Conservation (phyloP, 92 coral and sea anemone genomes). For the Porites cylindrica region DNA sequence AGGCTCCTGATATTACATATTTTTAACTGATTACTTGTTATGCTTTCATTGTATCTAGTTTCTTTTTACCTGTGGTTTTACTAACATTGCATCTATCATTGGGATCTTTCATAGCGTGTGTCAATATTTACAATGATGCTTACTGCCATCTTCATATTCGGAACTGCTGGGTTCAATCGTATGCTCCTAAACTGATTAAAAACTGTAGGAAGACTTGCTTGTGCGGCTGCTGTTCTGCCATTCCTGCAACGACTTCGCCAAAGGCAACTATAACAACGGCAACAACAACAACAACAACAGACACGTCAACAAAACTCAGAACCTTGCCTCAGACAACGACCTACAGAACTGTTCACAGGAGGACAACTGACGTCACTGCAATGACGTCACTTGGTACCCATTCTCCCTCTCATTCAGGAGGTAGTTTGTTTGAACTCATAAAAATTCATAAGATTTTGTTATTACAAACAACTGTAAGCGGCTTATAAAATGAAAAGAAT, state of each 20-base stretch:
- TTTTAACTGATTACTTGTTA: too few relatives aligned
- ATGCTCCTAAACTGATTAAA: slow-evolving; percentile 1
- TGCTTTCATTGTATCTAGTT: too few relatives aligned
- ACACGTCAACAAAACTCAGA: not conserved
- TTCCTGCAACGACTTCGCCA: not conserved
- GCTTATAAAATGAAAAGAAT: too few relatives aligned
- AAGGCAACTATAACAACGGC: not conserved
- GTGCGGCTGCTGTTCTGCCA: slow-evolving; percentile 5
- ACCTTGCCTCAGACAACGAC: slow-evolving; percentile 8
- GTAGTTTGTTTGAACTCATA: not conserved
- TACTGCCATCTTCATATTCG: slow-evolving; percentile 1
- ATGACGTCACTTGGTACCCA: not conserved
- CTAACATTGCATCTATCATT: too few relatives aligned
- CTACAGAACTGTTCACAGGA: not conserved
- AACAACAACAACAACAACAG: not conserved
- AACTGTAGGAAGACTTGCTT: slow-evolving; percentile 20
- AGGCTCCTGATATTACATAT: too few relatives aligned
- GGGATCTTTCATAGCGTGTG: not conserved
- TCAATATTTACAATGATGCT: slow-evolving; percentile 15
- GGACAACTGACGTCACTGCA: not conserved
- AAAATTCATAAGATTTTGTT: too few relatives aligned
- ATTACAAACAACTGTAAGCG: too few relatives aligned
- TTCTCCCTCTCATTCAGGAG: not conserved
- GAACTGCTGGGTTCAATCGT: slow-evolving; percentile 6
- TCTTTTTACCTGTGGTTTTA: too few relatives aligned